Evolutionary conservation across 2,888 invertebrate genomes (phyloP), one percentile per base, ranked within the genome.

Genomic region (Euplexia lucipara): DNA sequence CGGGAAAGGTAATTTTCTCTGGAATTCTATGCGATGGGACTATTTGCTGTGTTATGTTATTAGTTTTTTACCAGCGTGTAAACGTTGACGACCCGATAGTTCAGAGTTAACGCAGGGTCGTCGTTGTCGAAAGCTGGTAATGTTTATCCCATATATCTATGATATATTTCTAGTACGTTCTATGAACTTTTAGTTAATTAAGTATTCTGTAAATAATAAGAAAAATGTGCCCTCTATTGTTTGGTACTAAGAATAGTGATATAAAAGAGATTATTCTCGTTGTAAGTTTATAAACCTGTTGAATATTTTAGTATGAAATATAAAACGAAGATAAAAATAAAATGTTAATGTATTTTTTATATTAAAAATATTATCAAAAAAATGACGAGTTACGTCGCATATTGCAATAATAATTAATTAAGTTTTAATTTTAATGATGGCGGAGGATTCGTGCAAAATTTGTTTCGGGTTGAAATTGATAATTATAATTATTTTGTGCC

Each of bases 91-190:
- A 82, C 85, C 76, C 71, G 69, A 78, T 81, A 79, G 73, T 81
- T 77, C 80, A 75, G 75, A 79, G 79, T 82, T 76, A 70, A 78
- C 54, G 60, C 48, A 81, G 68, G 72, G 81, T 90, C 87, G 88
- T 78, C 54, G 7, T 75, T 82, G 90, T 90, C 85, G 93, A 94
- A 94, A 95, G 95, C 95, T 95, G 96, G 97, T 97, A 97, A 97
- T 96, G 96, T 96, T 98, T 97, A 97, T 97, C 98, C 98, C 98
- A 98, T 98, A 98, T 98, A 98, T 98, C 98, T 98, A 98, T 98
- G 98, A 98, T 98, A 98, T 98, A 98, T 98, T 97, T 96, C 95
- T 96, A 96, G 98, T 98, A 98, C 97, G 98, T 98, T 98, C 98
- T 98, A 97, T 98, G 98, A 98, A 98, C 98, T 92, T 90, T 89